A percentile compares a stretch with the other conserved stretches of the same genome.
Conservation (phyloP, 53 echinoderm and acorn worm genomes). For the Zoroaster sp. region DNA sequence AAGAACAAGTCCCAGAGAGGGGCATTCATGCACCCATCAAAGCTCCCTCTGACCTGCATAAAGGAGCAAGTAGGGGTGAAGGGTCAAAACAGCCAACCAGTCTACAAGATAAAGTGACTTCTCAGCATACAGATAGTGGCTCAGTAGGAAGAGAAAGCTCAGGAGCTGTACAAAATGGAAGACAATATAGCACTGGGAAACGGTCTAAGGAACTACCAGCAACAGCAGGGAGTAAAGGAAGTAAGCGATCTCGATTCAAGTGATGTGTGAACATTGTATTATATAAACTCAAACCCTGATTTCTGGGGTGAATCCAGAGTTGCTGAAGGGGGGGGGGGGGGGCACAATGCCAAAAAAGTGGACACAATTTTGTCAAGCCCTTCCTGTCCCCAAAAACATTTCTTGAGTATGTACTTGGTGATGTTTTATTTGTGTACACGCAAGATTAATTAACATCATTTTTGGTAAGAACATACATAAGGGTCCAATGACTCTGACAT, state of each 20-base stretch:
- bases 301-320: no score
- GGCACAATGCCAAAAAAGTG: not conserved
- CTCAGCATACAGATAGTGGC: not conserved
- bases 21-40: not conserved
- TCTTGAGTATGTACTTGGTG: no score
- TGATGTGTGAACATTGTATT: not conserved
- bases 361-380: no score
- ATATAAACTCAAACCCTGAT: not conserved
- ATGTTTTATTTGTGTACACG: no score
- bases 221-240: not conserved
- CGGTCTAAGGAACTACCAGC: not conserved
- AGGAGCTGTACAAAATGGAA: not conserved
- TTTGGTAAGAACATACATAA: no score
- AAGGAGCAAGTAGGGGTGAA: not conserved
- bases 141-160: not conserved
- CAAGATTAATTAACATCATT: no score
- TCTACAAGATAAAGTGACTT: slow-evolving; percentile 2
- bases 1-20: not conserved
- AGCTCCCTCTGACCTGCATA: not conserved
- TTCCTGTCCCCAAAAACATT: no score
- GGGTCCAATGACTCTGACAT: no score
- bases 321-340: not conserved
- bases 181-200: not conserved
- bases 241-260: slow-evolving; percentile 32
- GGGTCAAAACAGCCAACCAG: not conserved